phyloP scores from a whole-genome alignment of 2,113 vertebrate species.

The Circaetus gallicus region DNA sequence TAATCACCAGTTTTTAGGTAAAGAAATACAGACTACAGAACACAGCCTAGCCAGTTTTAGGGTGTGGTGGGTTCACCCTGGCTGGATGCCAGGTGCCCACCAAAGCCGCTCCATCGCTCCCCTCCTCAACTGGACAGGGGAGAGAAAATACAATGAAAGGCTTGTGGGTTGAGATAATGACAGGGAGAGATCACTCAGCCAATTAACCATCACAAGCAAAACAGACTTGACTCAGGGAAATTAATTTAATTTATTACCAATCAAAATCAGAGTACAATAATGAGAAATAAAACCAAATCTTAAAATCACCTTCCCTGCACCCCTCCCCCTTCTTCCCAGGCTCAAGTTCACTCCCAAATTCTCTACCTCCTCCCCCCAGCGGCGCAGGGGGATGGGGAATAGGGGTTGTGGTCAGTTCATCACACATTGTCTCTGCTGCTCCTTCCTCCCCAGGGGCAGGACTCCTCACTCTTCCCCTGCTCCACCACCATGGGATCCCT shows the following conservation, averaged over 20 bases:
- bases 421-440: no score
- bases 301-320: background rate
- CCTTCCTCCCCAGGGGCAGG: no score
- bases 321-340: background rate
- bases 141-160: background rate
- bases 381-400: fast-evolving
- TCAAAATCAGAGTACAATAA: background rate
- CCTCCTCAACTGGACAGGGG: background rate
- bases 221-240: background rate
- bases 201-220: background rate
- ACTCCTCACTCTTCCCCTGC: no score
- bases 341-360: background rate
- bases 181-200: background rate
- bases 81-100: background rate
- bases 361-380: fast-evolving
- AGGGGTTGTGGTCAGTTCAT: no score
- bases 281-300: background rate
- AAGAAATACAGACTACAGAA: background rate
- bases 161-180: background rate
- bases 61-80: background rate
- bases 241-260: background rate
- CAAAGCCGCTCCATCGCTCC: fast-evolving
- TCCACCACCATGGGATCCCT: no score
- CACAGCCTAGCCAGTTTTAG: background rate
- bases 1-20: background rate